Evolutionary conservation across 2,797 vertebrate genomes (phyloP).

Genomic region (Furcifer pardalis): DNA sequence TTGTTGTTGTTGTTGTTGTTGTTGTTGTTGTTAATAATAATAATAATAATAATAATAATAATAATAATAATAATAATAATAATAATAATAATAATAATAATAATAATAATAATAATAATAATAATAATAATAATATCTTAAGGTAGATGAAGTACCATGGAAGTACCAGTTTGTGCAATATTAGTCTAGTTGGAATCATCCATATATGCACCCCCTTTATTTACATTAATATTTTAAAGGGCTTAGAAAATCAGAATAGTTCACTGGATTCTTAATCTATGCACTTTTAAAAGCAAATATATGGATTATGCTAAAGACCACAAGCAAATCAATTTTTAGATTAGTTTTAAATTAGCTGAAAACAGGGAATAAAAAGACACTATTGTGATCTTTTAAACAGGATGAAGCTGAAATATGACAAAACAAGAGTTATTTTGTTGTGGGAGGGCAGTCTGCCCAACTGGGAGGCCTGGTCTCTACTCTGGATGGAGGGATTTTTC

Average conservation of each 20-base stretch:
- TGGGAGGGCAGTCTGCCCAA: no score
- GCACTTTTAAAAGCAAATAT: constrained; percentile 29
- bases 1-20: no score
- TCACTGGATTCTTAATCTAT: constrained; percentile 39
- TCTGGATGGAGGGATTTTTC: no score
- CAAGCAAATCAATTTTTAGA: neutral
- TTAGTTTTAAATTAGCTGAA: neutral
- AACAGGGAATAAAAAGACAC: neutral
- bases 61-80: no score
- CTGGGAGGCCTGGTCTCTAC: no score
- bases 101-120: no score
- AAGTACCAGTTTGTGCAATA: constrained; percentile 58
- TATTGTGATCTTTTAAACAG: neutral
- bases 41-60: no score
- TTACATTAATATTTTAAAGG: constrained; percentile 63
- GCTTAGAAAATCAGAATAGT: no score
- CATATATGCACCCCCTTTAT: constrained; percentile 58
- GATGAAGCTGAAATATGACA: no score
- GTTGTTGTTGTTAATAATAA: no score
- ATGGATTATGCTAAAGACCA: neutral
- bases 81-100: no score
- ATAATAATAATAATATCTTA: constrained; percentile 70
- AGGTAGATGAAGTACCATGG: constrained; percentile 55
- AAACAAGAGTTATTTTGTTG: no score
- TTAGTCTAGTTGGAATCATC: constrained; percentile 59